Conservation (phyloP, 2,113 vertebrate genomes). For the Brienomyrus brachyistius region DNA sequence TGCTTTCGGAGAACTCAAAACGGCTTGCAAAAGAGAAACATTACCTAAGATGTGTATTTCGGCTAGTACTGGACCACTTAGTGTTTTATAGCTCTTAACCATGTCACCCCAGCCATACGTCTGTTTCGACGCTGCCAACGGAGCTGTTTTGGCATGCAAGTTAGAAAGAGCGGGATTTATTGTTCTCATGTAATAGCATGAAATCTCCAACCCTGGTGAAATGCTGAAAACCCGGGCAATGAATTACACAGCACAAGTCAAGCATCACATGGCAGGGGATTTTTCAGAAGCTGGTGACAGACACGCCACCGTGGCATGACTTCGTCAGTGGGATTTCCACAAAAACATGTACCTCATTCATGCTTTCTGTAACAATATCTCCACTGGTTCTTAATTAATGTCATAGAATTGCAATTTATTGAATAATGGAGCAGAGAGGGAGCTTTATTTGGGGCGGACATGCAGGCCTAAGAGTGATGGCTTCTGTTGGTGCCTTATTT, state of each 20-base stretch:
- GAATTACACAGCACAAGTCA: neutral
- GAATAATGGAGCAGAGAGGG: conserved; percentile 48
- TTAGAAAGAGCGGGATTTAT: neutral
- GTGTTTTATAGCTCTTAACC: neutral
- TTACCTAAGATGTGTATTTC: neutral
- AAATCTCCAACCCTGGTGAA: neutral
- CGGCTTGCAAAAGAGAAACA: neutral
- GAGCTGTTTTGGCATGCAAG: neutral
- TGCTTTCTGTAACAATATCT: conserved; percentile 28
- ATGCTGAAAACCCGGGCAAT: neutral
- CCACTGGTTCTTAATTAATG: conserved; percentile 43
- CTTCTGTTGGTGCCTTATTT: neutral
- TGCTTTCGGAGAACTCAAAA: neutral
- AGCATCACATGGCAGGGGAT: neutral
- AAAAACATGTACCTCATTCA: conserved; percentile 27
- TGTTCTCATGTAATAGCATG: neutral
- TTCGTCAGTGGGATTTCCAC: conserved; percentile 29
- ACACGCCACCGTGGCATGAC: conserved; percentile 28
- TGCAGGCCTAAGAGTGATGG: conserved; percentile 9
- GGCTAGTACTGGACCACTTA: neutral
- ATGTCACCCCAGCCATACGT: neutral
- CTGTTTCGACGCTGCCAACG: neutral
- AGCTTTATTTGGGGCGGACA: conserved; percentile 50
- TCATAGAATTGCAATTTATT: conserved; percentile 48
- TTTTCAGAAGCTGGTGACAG: neutral